Percentiles rank a stretch among this genome's conserved stretches.
Conservation (phyloP, 2,888 invertebrate species). For the Ochropleura plecta region DNA sequence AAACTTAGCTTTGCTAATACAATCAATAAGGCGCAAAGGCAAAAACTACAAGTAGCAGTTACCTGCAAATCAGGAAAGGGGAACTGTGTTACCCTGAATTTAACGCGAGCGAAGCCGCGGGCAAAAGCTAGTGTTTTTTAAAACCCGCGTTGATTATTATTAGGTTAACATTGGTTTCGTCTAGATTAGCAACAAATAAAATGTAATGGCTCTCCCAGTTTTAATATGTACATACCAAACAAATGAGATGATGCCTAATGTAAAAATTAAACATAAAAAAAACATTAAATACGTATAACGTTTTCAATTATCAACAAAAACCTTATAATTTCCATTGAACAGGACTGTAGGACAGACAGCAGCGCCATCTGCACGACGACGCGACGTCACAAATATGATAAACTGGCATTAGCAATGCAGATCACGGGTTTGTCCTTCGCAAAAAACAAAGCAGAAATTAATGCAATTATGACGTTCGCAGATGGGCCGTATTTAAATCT, state of each 20-base stretch:
- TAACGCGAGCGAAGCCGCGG: too few species aligned
- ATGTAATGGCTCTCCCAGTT: background rate
- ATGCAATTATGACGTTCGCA: slow-evolving; percentile 73
- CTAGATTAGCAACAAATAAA: background rate
- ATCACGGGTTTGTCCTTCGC: slow-evolving; percentile 67
- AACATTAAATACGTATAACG: slow-evolving; percentile 18
- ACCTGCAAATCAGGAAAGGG: too few species aligned
- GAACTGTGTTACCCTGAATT: too few species aligned
- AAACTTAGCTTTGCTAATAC: too few species aligned
- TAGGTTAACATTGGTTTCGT: background rate
- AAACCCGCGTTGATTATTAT: background rate
- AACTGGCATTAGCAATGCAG: slow-evolving; percentile 74
- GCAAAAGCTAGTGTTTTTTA: too few species aligned
- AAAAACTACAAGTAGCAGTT: too few species aligned
- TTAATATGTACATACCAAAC: background rate
- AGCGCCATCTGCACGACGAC: slow-evolving; percentile 68
- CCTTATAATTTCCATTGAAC: slow-evolving; percentile 49
- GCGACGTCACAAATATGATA: slow-evolving; percentile 65
- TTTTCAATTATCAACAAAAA: slow-evolving; percentile 48
- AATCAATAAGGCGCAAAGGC: too few species aligned
- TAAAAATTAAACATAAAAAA: too few species aligned
- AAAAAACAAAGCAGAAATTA: slow-evolving; percentile 76
- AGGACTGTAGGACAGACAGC: slow-evolving; percentile 66
- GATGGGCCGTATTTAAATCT: slow-evolving; percentile 64
- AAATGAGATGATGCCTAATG: background rate